A percentile compares a stretch with the other conserved stretches of the same genome.
phyloP scores from a whole-genome alignment of 1,140 invertebrate species.

The Drosophila carrolli region DNA sequence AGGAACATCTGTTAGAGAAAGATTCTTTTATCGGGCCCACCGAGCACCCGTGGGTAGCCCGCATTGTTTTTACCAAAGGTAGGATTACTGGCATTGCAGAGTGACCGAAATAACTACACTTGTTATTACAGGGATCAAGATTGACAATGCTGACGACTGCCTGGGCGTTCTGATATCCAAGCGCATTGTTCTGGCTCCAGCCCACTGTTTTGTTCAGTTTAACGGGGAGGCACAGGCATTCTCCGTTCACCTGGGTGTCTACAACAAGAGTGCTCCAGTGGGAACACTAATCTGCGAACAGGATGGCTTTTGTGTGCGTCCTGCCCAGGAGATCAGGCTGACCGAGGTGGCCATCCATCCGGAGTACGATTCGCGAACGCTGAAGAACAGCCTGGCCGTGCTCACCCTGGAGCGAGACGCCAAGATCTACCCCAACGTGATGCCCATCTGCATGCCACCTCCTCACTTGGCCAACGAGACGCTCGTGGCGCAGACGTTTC shows the following conservation, averaged over 20 bases:
- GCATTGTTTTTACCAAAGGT: slow-evolving; percentile 54
- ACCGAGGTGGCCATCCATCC: slow-evolving; percentile 62
- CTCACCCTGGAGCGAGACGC: slow-evolving; percentile 54
- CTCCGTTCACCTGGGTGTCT: slow-evolving; percentile 67
- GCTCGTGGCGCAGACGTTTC: slow-evolving; percentile 47
- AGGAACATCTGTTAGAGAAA: slow-evolving; percentile 37
- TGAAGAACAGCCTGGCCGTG: slow-evolving; percentile 61
- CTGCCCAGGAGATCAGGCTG: slow-evolving; percentile 62
- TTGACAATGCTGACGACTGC: slow-evolving; percentile 35
- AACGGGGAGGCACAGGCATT: slow-evolving; percentile 41
- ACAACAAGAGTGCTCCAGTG: slow-evolving; percentile 50
- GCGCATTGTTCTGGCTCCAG: slow-evolving; percentile 58
- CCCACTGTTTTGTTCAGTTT: slow-evolving; percentile 65
- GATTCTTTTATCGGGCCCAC: slow-evolving; percentile 41
- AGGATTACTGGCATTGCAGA: neutral
- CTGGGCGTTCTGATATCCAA: slow-evolving; percentile 58
- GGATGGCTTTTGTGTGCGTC: slow-evolving; percentile 58
- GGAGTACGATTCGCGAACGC: slow-evolving; percentile 58
- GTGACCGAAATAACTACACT: neutral
- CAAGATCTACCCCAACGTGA: slow-evolving; percentile 42
- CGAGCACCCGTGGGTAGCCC: slow-evolving; percentile 66
- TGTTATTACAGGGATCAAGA: slow-evolving; percentile 35
- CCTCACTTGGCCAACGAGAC: slow-evolving; percentile 34
- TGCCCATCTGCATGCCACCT: slow-evolving; percentile 70
- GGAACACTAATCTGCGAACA: slow-evolving; percentile 31